A percentile compares a stretch with the other conserved stretches of the same genome.
Conservation (phyloP, 1,140 invertebrate genomes). For the Anadara kagoshimensis region DNA sequence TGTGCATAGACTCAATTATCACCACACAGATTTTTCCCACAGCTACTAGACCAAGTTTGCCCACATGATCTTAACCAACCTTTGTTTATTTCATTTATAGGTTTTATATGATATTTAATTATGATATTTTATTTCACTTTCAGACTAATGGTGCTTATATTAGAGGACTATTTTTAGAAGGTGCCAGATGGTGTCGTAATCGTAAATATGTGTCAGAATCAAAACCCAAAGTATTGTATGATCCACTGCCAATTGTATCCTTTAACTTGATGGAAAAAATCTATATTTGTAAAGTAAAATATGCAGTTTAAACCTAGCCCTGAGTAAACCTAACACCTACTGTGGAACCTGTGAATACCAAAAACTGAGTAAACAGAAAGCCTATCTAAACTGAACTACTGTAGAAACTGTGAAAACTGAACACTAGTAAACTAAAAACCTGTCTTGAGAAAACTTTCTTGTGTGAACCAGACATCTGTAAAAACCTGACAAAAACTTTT, state of each 20-base stretch:
- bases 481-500: no score
- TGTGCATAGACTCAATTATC: no score
- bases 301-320: background rate
- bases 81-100: no score
- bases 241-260: slow-evolving; percentile 73
- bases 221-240: slow-evolving; percentile 70
- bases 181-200: slow-evolving; percentile 69
- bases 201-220: slow-evolving; percentile 67
- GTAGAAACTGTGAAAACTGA: no score
- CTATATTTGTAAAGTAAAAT: background rate
- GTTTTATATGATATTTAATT: no score
- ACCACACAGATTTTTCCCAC: no score
- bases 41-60: no score
- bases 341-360: background rate
- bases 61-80: no score
- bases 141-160: slow-evolving; percentile 72
- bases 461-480: no score
- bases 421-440: no score
- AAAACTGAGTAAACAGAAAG: background rate
- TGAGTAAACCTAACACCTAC: background rate
- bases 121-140: slow-evolving; percentile 19
- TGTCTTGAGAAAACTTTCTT: no score
- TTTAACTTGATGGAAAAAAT: slow-evolving; percentile 39
- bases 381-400: background rate
- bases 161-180: slow-evolving; percentile 71